Percentiles rank a stretch among this genome's conserved stretches.
Conservation (phyloP, 2,113 vertebrate genomes). For the Rutilus rutilus region DNA sequence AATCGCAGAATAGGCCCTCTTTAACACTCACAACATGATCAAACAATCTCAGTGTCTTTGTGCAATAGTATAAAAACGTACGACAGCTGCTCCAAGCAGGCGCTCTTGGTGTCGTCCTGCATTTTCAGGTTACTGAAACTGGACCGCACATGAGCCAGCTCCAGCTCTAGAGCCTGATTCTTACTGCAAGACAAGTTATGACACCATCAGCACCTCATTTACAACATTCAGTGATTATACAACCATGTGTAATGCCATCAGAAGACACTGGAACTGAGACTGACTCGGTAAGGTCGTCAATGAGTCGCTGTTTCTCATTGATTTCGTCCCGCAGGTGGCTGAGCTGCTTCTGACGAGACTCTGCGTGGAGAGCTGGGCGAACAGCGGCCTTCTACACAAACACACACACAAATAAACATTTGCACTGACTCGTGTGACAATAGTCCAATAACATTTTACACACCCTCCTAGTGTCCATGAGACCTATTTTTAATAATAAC, state of each 20-base stretch:
- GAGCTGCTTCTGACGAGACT: slow-evolving; percentile 87
- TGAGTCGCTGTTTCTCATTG: slow-evolving; percentile 90
- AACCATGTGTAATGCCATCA: too few species aligned
- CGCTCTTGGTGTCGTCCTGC: slow-evolving; percentile 85
- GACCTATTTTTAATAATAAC: neutral
- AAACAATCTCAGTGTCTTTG: neutral
- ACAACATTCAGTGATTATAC: neutral
- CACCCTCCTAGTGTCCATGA: neutral
- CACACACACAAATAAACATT: slow-evolving; percentile 20
- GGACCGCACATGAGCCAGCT: slow-evolving; percentile 84
- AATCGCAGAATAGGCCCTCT: too few species aligned
- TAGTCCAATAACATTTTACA: neutral
- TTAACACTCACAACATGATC: neutral
- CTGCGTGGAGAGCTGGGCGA: slow-evolving; percentile 80
- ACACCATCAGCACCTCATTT: neutral
- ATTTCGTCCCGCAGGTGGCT: slow-evolving; percentile 89
- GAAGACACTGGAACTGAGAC: slow-evolving; percentile 48
- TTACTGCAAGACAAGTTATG: slow-evolving; percentile 68
- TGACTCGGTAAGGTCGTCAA: slow-evolving; percentile 89
- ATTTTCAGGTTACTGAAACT: slow-evolving; percentile 87
- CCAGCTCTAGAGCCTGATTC: slow-evolving; percentile 88
- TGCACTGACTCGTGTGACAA: neutral
- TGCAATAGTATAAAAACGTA: slow-evolving; percentile 67
- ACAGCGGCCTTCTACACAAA: slow-evolving; percentile 75
- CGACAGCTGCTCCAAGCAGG: slow-evolving; percentile 89